Base-by-base conservation (phyloP, 2,888 invertebrate genomes). In the Platycheirus albimanus region DNA sequence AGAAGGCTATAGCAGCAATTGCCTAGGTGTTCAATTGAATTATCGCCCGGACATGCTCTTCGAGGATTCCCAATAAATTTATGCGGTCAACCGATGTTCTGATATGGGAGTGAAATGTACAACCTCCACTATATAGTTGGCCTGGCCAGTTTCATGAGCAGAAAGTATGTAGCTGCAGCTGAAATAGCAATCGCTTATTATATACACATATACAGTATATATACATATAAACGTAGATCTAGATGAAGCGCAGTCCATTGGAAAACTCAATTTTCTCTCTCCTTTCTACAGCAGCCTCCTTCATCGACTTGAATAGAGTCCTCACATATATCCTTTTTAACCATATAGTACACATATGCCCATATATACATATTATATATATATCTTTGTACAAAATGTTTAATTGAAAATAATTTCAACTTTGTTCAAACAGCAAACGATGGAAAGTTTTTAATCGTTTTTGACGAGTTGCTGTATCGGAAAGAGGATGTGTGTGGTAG, bases 371-470 rank as follows among this genome's bases (percentile, higher is more conserved):
- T 8, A 41, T 10, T 41, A 8, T 33, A 8, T 8, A 5, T 36
- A 51, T 28, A 51, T 49, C 47, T 45, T 52, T 24, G 38, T 43
- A 63, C 43, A 69, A 43, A 66, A 76, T 61, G 72, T 81, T 81
- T 81, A 81, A 81, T 81, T 81, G 81, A 77, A 81, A 81, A 81
- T 71, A 77, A 77, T 71, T 77, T 77, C 77, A 77, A 81, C 77
- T 81, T 77, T 61, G 71, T 77, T 77, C 81, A 71, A 61, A 56
- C 77, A 67, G 52, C 64, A 61, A 77, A 77, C 77, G 76, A 61
- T 66, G 81, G 56, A 71, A 81, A 81, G 66, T 81, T 81, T 81
- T 81, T 71, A 72, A 67, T 81, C 81, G 71, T 52, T 77, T 71
- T 54, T 77, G 52, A 70, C 66, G 51, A 49, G 38, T 43, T 61